Evolutionary conservation across 2,113 vertebrate genomes (phyloP).

Genomic region (Cephalopholis sonnerati): DNA sequence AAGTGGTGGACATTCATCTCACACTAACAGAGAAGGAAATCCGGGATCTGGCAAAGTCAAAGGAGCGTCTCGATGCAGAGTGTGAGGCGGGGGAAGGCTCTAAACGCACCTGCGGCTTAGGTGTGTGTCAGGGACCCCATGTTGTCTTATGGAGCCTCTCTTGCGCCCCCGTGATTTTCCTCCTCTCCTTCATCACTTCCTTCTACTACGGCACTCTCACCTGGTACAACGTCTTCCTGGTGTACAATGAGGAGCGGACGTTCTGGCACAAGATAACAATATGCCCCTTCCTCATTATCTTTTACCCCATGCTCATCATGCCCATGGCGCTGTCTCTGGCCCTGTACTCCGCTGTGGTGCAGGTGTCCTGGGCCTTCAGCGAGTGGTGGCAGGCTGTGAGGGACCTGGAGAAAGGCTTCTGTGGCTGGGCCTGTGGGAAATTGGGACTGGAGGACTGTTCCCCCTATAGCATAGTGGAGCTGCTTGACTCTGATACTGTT

Average conservation of each 20-base stretch:
- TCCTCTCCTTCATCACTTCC: slow-evolving; percentile 95
- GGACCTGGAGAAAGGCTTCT: slow-evolving; percentile 99
- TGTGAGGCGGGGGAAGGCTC: slow-evolving; percentile 82
- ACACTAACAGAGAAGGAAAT: slow-evolving; percentile 95
- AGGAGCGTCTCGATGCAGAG: slow-evolving; percentile 87
- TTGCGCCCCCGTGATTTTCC: slow-evolving; percentile 94
- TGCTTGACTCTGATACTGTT: slow-evolving; percentile 95
- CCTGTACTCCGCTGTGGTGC: slow-evolving; percentile 92
- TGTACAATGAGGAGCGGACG: slow-evolving; percentile 98
- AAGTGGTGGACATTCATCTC: slow-evolving; percentile 98
- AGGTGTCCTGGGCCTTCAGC: slow-evolving; percentile 95
- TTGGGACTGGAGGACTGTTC: slow-evolving; percentile 97
- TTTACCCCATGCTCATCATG: slow-evolving; percentile 97
- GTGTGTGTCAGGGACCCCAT: slow-evolving; percentile 91
- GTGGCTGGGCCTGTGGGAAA: slow-evolving; percentile 97
- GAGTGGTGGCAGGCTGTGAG: slow-evolving; percentile 94
- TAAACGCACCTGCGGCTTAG: slow-evolving; percentile 86
- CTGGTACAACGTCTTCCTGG: slow-evolving; percentile 99
- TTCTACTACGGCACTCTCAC: slow-evolving; percentile 99
- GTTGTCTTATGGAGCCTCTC: slow-evolving; percentile 94
- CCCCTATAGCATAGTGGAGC: slow-evolving; percentile 96
- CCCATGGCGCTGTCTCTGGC: slow-evolving; percentile 91
- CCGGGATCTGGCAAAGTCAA: slow-evolving; percentile 92
- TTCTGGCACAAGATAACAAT: slow-evolving; percentile 99
- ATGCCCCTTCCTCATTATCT: slow-evolving; percentile 96